Evolutionary conservation across 2,113 vertebrate genomes (phyloP).

Genomic region (Haplochromis vanheusdeni): DNA sequence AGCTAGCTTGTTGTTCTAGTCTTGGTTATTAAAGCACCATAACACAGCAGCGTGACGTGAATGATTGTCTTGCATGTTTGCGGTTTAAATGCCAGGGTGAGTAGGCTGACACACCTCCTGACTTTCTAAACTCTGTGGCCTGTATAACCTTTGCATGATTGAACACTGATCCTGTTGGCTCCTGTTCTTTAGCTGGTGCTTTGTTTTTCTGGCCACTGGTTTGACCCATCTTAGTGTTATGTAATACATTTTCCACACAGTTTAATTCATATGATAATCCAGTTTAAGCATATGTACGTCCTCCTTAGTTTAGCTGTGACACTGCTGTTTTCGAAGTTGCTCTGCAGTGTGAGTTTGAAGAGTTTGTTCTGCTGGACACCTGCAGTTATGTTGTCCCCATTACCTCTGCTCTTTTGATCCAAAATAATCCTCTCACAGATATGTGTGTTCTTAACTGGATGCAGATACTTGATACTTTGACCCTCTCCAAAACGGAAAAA

Average conservation of each 20-base stretch:
- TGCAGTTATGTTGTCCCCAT: neutral
- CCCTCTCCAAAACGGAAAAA: neutral
- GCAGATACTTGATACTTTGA: neutral
- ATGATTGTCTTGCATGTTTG: neutral
- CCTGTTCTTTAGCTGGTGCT: neutral
- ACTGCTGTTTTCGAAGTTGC: neutral
- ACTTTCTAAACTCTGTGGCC: neutral
- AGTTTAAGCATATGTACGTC: neutral
- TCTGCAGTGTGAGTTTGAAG: neutral
- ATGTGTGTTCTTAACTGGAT: neutral
- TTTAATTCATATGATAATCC: neutral
- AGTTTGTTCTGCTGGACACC: neutral
- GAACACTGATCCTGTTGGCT: neutral
- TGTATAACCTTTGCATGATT: neutral
- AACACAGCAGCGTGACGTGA: neutral
- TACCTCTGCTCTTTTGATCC: neutral
- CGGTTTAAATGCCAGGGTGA: neutral
- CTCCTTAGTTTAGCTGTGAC: neutral
- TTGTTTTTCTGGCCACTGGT: neutral
- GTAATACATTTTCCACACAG: neutral
- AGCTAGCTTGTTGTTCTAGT: neutral
- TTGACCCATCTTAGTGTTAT: neutral
- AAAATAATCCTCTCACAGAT: neutral
- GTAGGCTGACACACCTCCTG: neutral
- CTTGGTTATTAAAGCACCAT: neutral